Conservation (phyloP, 2,113 vertebrate genomes). For the Peromyscus maniculatus region DNA sequence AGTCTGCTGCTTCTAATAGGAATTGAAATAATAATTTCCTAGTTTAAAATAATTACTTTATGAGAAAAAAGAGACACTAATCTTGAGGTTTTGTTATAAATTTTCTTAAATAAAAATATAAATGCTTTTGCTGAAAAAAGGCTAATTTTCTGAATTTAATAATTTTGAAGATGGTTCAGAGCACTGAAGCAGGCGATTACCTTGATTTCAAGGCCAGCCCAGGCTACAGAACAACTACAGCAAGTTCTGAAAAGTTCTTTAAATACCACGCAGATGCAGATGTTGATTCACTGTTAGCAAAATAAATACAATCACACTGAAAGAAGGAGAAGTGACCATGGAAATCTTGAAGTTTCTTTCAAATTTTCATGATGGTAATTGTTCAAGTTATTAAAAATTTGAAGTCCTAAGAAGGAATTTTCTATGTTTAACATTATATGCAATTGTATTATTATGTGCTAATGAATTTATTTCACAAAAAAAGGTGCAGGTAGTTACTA, state of each 20-base stretch:
- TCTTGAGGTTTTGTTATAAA: not conserved
- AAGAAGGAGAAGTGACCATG: not conserved
- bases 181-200: not conserved
- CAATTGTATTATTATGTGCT: not conserved
- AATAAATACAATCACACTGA: not conserved
- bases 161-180: not conserved
- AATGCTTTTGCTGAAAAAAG: not conserved
- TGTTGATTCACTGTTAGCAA: not conserved
- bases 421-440: not conserved
- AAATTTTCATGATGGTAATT: not conserved
- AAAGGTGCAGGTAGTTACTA: not conserved
- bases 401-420: not conserved
- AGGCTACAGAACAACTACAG: no score
- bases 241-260: not conserved
- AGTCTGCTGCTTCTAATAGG: not conserved
- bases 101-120: not conserved
- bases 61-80: not conserved
- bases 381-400: not conserved
- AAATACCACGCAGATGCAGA: not conserved
- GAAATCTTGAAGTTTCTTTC: constrained; percentile 1
- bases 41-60: not conserved
- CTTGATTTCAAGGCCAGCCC: not conserved
- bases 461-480: constrained; percentile 15
- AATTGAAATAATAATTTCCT: not conserved
- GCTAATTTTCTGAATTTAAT: not conserved